Percentiles rank a stretch among this genome's conserved stretches.
phyloP scores from a whole-genome alignment of 1,140 invertebrate genomes.

The Bactericera cockerelli region DNA sequence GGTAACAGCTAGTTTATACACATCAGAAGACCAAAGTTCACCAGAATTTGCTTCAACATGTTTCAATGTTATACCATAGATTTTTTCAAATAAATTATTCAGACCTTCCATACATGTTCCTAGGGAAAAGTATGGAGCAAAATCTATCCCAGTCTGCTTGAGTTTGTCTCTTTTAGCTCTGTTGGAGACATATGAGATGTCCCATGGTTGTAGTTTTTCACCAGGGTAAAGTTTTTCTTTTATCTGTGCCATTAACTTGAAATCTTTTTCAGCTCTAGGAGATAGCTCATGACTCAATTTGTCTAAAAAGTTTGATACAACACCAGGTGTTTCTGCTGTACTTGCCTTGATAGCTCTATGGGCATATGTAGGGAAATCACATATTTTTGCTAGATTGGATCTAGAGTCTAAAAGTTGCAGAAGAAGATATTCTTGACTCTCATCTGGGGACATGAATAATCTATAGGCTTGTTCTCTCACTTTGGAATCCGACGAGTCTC shows the following conservation, averaged over 20 bases:
- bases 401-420: slow-evolving; percentile 52
- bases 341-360: slow-evolving; percentile 78
- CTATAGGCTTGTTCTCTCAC: slow-evolving; percentile 81
- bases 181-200: slow-evolving; percentile 62
- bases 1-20: slow-evolving; percentile 75
- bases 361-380: slow-evolving; percentile 75
- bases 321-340: slow-evolving; percentile 61
- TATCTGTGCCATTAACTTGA: slow-evolving; percentile 53
- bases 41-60: slow-evolving; percentile 50
- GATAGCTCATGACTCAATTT: slow-evolving; percentile 51
- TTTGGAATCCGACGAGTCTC: slow-evolving; percentile 59
- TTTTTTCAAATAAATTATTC: slow-evolving; percentile 59
- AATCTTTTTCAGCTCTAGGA: slow-evolving; percentile 48
- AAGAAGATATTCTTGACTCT: slow-evolving; percentile 58
- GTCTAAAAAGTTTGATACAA: slow-evolving; percentile 65
- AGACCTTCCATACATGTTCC: slow-evolving; percentile 93
- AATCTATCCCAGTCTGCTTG: slow-evolving; percentile 47
- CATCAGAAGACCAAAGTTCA: slow-evolving; percentile 70
- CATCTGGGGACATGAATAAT: slow-evolving; percentile 65
- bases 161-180: slow-evolving; percentile 53
- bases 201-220: slow-evolving; percentile 42
- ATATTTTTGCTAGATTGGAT: slow-evolving; percentile 60
- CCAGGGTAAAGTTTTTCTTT: slow-evolving; percentile 40
- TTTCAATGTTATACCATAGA: slow-evolving; percentile 66
- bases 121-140: slow-evolving; percentile 80